These are phyloP conservation scores for Ormyrus nitidulus DNA, from an alignment of 2,888 invertebrate genomes.

Conservation along the genomic window DNA sequence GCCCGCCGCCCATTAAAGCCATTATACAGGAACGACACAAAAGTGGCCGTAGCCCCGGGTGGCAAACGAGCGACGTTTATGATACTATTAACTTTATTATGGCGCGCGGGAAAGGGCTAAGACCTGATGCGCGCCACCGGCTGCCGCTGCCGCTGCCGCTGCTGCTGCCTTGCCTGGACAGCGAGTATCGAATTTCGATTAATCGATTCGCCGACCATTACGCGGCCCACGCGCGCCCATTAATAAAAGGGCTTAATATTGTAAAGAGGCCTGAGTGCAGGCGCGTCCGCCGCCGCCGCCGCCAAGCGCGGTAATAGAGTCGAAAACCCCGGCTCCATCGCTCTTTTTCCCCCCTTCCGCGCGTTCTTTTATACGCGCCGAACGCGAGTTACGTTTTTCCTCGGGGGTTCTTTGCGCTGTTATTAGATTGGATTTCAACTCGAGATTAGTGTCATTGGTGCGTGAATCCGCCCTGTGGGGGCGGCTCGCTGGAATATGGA, in stretches of 20 bases:
- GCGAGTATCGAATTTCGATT: slow-evolving; percentile 74
- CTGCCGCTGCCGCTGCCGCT: background rate
- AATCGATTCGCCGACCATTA: slow-evolving; percentile 71
- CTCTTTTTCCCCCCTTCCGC: background rate
- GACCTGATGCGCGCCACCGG: slow-evolving; percentile 53
- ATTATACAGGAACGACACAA: slow-evolving; percentile 59
- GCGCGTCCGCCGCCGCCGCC: background rate
- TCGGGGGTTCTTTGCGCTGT: background rate
- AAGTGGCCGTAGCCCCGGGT: slow-evolving; percentile 62
- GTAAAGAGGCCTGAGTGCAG: slow-evolving; percentile 64
- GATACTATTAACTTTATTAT: slow-evolving; percentile 70
- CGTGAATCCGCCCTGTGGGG: background rate
- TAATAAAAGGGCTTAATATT: slow-evolving; percentile 73
- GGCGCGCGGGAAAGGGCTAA: slow-evolving; percentile 58
- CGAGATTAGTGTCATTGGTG: background rate
- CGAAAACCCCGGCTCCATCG: background rate
- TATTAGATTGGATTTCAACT: slow-evolving; percentile 5
- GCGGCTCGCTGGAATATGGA: background rate
- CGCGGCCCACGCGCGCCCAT: slow-evolving; percentile 64
- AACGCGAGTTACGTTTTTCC: too few species aligned
- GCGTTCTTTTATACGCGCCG: background rate
- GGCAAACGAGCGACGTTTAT: slow-evolving; percentile 67
- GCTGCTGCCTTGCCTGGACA: slow-evolving; percentile 23
- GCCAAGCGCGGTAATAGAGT: background rate
- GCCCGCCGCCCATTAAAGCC: slow-evolving; percentile 50